Evolutionary conservation across 2,888 invertebrate genomes (phyloP).

Genomic region (Drosophila mettleri): DNA sequence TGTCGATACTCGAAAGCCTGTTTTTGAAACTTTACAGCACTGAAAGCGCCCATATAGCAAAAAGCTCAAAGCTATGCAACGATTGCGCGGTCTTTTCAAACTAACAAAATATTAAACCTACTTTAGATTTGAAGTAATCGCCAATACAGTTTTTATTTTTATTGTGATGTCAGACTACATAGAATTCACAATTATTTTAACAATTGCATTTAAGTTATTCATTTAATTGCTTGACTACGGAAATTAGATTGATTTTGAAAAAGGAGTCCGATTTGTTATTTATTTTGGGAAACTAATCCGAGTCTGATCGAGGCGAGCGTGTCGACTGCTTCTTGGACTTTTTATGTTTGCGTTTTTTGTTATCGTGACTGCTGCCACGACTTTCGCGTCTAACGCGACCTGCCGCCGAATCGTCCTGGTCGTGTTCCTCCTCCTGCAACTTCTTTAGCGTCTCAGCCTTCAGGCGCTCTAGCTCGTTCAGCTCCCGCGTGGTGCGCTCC

Average conservation of each 20-base stretch:
- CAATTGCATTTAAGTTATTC: constrained; percentile 36
- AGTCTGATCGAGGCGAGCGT: constrained; percentile 78
- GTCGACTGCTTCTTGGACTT: constrained; percentile 81
- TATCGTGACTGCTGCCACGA: constrained; percentile 54
- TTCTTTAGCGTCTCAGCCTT: constrained; percentile 84
- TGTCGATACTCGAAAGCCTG: constrained; percentile 17
- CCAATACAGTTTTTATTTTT: constrained; percentile 34
- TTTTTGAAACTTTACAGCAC: constrained; percentile 4
- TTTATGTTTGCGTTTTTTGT: constrained; percentile 83
- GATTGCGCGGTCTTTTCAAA: constrained; percentile 10
- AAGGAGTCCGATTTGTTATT: constrained; percentile 3
- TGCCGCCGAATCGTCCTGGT: constrained; percentile 15
- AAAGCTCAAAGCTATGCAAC: constrained; percentile 1
- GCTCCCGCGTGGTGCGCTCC: constrained; percentile 82
- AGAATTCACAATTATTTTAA: constrained; percentile 49
- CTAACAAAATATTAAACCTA: not conserved
- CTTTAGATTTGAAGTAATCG: not conserved
- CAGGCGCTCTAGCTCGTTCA: constrained; percentile 83
- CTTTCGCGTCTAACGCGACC: constrained; percentile 47
- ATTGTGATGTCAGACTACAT: constrained; percentile 33
- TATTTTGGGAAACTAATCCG: constrained; percentile 58
- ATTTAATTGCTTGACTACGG: constrained; percentile 38
- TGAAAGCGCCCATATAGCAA: constrained; percentile 7
- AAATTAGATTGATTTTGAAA: constrained; percentile 31
- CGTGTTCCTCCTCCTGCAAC: constrained; percentile 80